Evolutionary conservation across 23 tunicate species (phyloP).

Genomic region (Trididemnum miniatum): DNA sequence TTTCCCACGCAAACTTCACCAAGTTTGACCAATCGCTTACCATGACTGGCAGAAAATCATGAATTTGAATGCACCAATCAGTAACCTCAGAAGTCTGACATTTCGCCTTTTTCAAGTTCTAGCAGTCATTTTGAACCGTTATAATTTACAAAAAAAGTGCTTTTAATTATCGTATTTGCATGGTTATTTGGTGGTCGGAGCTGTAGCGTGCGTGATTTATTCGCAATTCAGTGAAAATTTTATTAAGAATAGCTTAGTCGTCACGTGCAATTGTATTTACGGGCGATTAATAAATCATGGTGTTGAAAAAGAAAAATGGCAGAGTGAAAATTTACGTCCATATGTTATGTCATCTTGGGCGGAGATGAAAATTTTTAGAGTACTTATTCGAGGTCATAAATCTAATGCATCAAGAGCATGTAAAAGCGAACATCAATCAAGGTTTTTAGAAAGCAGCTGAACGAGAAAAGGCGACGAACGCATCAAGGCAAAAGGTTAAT

Average conservation of each 20-base stretch:
- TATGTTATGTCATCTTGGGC: not conserved
- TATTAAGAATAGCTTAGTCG: constrained; percentile 11
- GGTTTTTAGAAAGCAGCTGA: not conserved
- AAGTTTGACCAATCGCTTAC: too few relatives aligned
- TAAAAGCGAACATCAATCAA: not conserved
- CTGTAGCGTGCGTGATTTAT: constrained; percentile 14
- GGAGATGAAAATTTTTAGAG: not conserved
- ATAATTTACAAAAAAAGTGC: not conserved
- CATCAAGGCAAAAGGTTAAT: not conserved
- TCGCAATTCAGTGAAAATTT: constrained; percentile 20
- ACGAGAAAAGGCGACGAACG: too few relatives aligned
- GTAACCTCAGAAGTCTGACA: too few relatives aligned
- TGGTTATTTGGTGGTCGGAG: not conserved
- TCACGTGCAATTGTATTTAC: constrained; percentile 13
- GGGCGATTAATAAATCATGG: constrained; percentile 22
- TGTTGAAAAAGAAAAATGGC: not conserved
- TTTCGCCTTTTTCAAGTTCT: too few relatives aligned
- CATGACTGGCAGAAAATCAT: too few relatives aligned
- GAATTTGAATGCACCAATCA: too few relatives aligned
- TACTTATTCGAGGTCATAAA: not conserved
- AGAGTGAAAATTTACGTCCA: constrained; percentile 16
- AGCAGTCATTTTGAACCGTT: too few relatives aligned
- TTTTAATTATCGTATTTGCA: not conserved
- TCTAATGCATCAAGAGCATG: not conserved
- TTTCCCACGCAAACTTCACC: too few relatives aligned